Evolutionary conservation across 1,140 invertebrate species (phyloP).

Genomic region (Pemphigus obesinymphae): DNA sequence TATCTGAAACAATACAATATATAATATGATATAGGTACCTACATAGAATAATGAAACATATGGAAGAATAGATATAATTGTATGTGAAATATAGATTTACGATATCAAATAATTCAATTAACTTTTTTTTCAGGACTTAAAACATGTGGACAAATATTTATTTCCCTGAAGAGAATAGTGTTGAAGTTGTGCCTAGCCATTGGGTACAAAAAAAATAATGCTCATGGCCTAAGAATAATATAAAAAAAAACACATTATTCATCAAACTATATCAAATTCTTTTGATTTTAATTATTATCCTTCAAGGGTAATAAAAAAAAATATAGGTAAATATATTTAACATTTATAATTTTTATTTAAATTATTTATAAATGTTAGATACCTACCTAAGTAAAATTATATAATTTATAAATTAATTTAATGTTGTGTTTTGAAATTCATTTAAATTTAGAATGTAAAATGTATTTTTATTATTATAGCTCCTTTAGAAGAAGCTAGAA

Average conservation of each 20-base stretch:
- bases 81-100: too few relatives aligned
- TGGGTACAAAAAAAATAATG: background rate
- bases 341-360: background rate
- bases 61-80: too few relatives aligned
- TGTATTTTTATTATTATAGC: background rate
- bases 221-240: background rate
- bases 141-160: background rate
- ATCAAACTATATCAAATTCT: background rate
- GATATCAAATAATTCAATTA: background rate
- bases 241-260: background rate
- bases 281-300: background rate
- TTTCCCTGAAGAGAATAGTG: background rate
- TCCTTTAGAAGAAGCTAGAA: too few relatives aligned
- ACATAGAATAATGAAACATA: too few relatives aligned
- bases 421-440: background rate
- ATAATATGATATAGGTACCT: too few relatives aligned
- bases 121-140: background rate
- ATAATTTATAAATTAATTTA: background rate
- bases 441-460: background rate
- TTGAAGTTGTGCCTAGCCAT: background rate
- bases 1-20: background rate
- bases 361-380: too few relatives aligned
- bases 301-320: background rate
- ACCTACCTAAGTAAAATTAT: too few relatives aligned
- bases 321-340: background rate